Percentiles rank a stretch among this genome's conserved stretches.
Conservation (phyloP, 1,140 invertebrate species). For the Anastatus disparis region DNA sequence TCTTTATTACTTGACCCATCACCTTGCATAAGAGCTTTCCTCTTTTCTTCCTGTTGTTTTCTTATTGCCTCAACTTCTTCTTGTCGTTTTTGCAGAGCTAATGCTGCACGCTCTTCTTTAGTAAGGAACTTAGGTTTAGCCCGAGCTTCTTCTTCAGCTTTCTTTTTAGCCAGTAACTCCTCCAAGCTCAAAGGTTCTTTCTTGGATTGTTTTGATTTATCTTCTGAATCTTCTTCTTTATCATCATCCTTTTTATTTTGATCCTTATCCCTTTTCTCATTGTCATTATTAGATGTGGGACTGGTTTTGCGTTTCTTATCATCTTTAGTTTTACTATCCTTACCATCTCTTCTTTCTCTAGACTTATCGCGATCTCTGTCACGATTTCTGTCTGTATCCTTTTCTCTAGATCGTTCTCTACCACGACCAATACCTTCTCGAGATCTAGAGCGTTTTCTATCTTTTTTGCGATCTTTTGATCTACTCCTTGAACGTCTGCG, state of each 20-base stretch:
- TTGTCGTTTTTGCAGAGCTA: constrained; percentile 89
- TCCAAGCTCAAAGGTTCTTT: constrained; percentile 95
- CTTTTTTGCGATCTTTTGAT: constrained; percentile 59
- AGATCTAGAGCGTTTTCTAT: constrained; percentile 53
- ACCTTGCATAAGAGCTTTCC: constrained; percentile 66
- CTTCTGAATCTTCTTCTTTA: constrained; percentile 60
- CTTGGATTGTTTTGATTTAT: constrained; percentile 68
- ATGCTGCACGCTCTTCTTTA: constrained; percentile 91
- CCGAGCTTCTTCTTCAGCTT: constrained; percentile 92
- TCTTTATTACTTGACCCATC: constrained; percentile 50
- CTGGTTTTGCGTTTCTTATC: constrained; percentile 60
- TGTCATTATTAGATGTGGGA: constrained; percentile 55
- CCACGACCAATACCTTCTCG: constrained; percentile 56
- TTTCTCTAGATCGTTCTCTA: constrained; percentile 56
- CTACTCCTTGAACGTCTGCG: constrained; percentile 56
- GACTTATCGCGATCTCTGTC: constrained; percentile 52
- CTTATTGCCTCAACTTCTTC: constrained; percentile 82
- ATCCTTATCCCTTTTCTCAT: constrained; percentile 64
- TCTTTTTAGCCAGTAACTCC: constrained; percentile 95
- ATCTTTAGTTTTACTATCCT: constrained; percentile 61
- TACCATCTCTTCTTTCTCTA: constrained; percentile 56
- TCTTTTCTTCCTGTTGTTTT: constrained; percentile 76
- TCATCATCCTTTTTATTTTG: constrained; percentile 55
- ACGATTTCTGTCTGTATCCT: constrained; percentile 55
- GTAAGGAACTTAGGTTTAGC: constrained; percentile 97